These are phyloP conservation scores for Magallana gigas DNA, from an alignment of 1,140 invertebrate genomes.

Conservation along the genomic window DNA sequence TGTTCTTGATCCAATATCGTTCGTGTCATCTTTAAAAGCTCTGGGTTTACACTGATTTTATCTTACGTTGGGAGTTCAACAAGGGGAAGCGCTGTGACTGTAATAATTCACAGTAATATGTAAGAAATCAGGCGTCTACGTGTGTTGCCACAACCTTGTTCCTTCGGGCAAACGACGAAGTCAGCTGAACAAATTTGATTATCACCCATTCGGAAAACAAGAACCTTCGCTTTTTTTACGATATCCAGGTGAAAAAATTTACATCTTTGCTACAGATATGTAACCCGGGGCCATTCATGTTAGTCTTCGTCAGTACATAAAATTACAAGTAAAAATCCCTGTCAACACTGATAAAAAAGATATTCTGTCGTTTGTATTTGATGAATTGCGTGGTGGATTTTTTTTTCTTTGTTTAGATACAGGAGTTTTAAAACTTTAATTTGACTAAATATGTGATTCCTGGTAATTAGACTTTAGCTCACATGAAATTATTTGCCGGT, in stretches of 20 bases:
- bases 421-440: too few species aligned
- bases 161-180: constrained; percentile 1
- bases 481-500: too few species aligned
- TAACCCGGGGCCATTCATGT: not conserved
- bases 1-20: not conserved
- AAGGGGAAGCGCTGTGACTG: not conserved
- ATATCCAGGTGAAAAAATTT: constrained; percentile 4
- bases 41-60: not conserved
- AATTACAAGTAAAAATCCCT: not conserved
- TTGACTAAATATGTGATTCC: too few species aligned
- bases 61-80: not conserved
- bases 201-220: constrained; percentile 20
- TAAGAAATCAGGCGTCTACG: constrained; percentile 8
- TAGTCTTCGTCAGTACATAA: not conserved
- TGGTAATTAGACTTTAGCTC: too few species aligned
- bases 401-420: too few species aligned
- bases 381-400: too few species aligned
- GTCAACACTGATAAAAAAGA: too few species aligned
- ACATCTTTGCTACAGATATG: not conserved
- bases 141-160: not conserved
- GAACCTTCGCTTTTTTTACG: not conserved
- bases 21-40: constrained; percentile 13
- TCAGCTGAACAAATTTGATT: constrained; percentile 28
- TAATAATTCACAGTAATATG: constrained; percentile 23
- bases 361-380: too few species aligned